These are phyloP conservation scores for Sminthurinus aureus DNA, from an alignment of 2,888 invertebrate species.

Conservation along the genomic window DNA sequence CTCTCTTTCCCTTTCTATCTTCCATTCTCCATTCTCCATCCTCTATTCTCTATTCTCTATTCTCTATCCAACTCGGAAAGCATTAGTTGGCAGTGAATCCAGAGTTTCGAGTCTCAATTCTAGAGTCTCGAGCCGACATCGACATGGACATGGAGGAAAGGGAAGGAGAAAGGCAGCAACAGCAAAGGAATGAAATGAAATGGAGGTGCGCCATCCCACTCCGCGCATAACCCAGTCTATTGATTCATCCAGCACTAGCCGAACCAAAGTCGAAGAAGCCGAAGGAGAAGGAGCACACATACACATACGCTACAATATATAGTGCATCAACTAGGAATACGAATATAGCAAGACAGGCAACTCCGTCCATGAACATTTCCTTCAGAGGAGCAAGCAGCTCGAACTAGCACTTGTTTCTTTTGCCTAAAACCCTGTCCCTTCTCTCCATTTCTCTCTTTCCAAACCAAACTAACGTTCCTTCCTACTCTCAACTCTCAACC, in stretches of 20 bases:
- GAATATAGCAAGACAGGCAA: neutral
- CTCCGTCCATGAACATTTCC: constrained; percentile 37
- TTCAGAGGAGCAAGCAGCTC: constrained; percentile 25
- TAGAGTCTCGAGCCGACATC: neutral
- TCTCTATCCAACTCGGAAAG: neutral
- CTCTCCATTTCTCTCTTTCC: neutral
- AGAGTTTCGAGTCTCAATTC: neutral
- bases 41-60: neutral
- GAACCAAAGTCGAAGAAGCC: neutral
- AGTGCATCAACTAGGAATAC: neutral
- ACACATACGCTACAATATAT: neutral
- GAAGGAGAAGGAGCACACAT: constrained; percentile 23
- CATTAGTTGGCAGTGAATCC: neutral
- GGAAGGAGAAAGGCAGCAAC: neutral
- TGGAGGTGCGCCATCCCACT: constrained; percentile 33
- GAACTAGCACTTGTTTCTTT: neutral
- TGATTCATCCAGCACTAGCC: constrained; percentile 27
- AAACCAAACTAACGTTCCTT: neutral
- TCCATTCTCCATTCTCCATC: neutral
- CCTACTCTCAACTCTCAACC: neutral
- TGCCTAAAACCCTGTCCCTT: neutral
- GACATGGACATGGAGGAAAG: constrained; percentile 6
- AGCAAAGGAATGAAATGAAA: constrained; percentile 14
- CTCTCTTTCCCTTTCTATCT: neutral
- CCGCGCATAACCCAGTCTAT: constrained; percentile 42